Percentiles rank a stretch among this genome's conserved stretches.
These are phyloP conservation scores for Darevskia mixta DNA, from an alignment of 2,797 vertebrate genomes.

Conservation along the genomic window DNA sequence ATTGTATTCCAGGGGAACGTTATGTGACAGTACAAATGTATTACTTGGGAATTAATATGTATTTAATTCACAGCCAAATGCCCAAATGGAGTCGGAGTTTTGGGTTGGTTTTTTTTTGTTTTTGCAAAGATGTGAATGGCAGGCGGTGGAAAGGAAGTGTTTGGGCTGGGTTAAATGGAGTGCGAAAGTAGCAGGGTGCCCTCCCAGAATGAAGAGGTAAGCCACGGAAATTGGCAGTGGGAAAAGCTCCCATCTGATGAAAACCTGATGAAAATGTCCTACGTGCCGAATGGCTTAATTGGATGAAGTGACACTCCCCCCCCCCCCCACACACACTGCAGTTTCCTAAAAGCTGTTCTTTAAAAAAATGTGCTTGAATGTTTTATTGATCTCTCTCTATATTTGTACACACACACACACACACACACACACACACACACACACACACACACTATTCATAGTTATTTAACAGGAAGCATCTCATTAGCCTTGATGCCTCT, in stretches of 20 bases:
- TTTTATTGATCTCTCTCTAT: too few relatives aligned
- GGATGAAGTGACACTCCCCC: not conserved
- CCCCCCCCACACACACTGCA: constrained; percentile 1
- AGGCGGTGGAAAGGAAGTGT: constrained; percentile 65
- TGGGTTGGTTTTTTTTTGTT: constrained; percentile 1
- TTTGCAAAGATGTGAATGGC: constrained; percentile 72
- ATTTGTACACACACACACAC: not conserved
- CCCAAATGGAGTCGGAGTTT: constrained; percentile 54
- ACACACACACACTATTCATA: constrained; percentile 26
- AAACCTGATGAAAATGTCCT: not conserved
- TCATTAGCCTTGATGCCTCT: constrained; percentile 49
- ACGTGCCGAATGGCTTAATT: constrained; percentile 38
- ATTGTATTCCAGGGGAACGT: constrained; percentile 73
- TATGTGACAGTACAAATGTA: constrained; percentile 74
- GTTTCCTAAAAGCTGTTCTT: constrained; percentile 32
- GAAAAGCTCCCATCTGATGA: constrained; percentile 14
- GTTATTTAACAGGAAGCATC: constrained; percentile 42
- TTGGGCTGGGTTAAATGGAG: constrained; percentile 72
- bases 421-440: not conserved
- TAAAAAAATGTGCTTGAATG: constrained; percentile 18
- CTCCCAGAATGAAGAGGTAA: constrained; percentile 45
- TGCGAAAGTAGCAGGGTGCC: constrained; percentile 52
- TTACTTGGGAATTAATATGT: constrained; percentile 75
- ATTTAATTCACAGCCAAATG: constrained; percentile 76
- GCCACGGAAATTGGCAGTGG: not conserved